These are phyloP conservation scores for Macaria liturata DNA, from an alignment of 2,888 invertebrate genomes.

Conservation along the genomic window DNA sequence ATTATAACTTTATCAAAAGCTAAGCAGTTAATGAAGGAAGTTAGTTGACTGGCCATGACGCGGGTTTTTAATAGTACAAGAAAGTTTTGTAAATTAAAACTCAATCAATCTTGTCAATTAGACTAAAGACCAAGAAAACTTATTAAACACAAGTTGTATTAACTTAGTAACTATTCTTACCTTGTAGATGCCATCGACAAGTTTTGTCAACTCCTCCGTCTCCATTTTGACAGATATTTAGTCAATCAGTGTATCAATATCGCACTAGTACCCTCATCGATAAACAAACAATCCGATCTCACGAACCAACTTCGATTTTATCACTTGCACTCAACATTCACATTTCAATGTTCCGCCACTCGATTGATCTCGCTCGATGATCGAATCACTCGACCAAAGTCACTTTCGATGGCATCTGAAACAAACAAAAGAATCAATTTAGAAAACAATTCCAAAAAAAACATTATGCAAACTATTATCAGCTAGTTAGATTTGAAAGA, in stretches of 20 bases:
- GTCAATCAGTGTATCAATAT: constrained; percentile 54
- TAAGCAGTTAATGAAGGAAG: constrained; percentile 16
- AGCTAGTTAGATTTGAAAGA: background rate
- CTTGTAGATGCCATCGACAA: constrained; percentile 96
- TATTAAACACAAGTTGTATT: background rate
- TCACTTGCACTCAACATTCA: constrained; percentile 74
- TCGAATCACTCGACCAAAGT: constrained; percentile 64
- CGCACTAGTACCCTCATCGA: constrained; percentile 77
- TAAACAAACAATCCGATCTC: constrained; percentile 53
- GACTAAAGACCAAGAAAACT: background rate
- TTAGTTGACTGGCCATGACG: constrained; percentile 19
- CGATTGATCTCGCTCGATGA: constrained; percentile 47
- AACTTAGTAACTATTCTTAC: constrained; percentile 71
- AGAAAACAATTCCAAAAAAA: constrained; percentile 4
- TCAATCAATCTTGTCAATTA: background rate
- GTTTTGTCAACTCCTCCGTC: constrained; percentile 94
- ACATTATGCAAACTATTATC: background rate
- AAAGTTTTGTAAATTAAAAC: constrained; percentile 2
- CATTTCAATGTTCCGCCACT: constrained; percentile 68
- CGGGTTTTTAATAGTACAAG: constrained; percentile 5
- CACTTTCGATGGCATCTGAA: constrained; percentile 75
- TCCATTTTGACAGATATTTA: constrained; percentile 84
- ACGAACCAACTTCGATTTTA: constrained; percentile 64
- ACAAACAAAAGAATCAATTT: constrained; percentile 58
- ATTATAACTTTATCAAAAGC: constrained; percentile 23